These are phyloP conservation scores for Nesospiza acunhae DNA, from an alignment of 2,113 vertebrate genomes.

Conservation along the genomic window DNA sequence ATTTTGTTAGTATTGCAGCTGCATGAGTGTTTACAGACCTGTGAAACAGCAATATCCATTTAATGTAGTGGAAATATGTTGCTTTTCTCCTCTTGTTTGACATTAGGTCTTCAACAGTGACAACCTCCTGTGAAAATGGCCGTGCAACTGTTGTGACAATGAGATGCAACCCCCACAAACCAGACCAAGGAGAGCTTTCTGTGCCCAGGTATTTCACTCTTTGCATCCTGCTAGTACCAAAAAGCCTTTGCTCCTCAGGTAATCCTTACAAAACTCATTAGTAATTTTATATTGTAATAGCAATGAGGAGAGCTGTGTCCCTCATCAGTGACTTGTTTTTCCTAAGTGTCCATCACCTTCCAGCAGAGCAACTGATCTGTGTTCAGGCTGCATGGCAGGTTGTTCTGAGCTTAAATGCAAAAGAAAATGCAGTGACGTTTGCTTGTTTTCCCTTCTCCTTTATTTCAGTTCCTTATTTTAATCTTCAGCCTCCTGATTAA, in stretches of 20 bases:
- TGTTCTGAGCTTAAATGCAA: not conserved
- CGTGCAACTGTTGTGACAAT: conserved; percentile 87
- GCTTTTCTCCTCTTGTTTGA: not conserved
- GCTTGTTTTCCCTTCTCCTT: not conserved
- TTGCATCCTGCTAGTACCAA: not conserved
- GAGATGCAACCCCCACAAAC: conserved; percentile 86
- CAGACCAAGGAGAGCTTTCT: conserved; percentile 81
- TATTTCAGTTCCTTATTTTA: not conserved
- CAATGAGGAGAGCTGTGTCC: not conserved
- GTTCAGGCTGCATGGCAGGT: not conserved
- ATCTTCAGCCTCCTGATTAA: not conserved
- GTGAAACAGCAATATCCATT: not conserved
- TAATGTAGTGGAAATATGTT: not conserved
- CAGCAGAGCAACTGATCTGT: not conserved
- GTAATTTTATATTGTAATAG: not conserved
- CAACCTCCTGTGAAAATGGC: conserved; percentile 89
- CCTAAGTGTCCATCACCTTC: not conserved
- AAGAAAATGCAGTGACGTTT: not conserved
- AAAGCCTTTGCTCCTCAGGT: not conserved
- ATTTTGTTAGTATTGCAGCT: not conserved
- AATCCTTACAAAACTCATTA: not conserved
- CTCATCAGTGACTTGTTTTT: not conserved
- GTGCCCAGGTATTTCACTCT: conserved; percentile 84
- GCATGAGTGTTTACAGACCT: not conserved
- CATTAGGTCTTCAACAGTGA: conserved; percentile 84